Evolutionary conservation across 2,888 invertebrate species (phyloP).

Genomic region (Amaurobius ferox): DNA sequence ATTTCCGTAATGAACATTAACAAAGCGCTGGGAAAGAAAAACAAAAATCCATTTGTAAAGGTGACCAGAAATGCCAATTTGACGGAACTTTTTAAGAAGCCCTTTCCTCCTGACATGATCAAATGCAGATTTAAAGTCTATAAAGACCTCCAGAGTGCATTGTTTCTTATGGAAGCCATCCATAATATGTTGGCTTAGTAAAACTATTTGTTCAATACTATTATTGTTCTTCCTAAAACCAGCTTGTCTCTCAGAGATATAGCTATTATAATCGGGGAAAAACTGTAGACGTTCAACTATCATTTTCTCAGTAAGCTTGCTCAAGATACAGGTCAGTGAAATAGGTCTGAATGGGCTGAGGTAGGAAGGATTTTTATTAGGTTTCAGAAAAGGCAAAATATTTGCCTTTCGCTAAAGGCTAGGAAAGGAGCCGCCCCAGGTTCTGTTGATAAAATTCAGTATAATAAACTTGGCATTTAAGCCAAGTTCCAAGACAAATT

Average conservation of each 20-base stretch:
- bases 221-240: neutral
- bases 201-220: neutral
- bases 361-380: no score
- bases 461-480: neutral
- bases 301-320: neutral
- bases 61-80: neutral
- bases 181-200: neutral
- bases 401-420: no score
- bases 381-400: no score
- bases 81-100: neutral
- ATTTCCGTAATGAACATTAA: neutral
- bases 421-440: constrained; percentile 9
- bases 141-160: neutral
- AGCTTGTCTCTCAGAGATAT: neutral
- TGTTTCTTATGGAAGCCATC: neutral
- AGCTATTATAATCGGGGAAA: neutral
- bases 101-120: neutral
- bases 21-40: neutral
- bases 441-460: constrained; percentile 13
- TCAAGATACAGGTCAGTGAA: neutral
- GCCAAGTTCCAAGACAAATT: constrained; percentile 19
- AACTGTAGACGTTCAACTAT: neutral
- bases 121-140: neutral
- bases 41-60: neutral
- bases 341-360: no score